A percentile compares a stretch with the other conserved stretches of the same genome.
Evolutionary conservation across 64 coral and sea anemone genomes (phyloP).

Genomic region (Dendronephthya gigantea): DNA sequence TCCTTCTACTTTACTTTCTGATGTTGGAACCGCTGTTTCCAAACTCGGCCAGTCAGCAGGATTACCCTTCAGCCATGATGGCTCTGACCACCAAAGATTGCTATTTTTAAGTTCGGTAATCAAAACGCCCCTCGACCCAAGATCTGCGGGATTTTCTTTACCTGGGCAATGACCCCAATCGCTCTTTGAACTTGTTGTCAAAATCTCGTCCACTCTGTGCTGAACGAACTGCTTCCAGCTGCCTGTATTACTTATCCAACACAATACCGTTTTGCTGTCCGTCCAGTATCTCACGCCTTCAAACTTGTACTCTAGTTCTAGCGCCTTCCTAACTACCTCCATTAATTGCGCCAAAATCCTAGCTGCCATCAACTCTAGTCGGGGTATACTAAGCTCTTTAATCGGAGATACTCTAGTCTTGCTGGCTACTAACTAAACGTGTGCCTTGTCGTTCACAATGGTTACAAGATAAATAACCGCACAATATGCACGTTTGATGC

Average conservation of each 20-base stretch:
- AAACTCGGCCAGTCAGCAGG: not conserved
- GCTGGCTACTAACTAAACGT: too few relatives aligned
- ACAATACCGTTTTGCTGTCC: too few relatives aligned
- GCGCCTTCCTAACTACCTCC: conserved; percentile 18
- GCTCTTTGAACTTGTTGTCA: not conserved
- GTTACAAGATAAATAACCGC: too few relatives aligned
- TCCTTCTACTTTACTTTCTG: conserved; percentile 34
- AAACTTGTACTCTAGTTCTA: not conserved
- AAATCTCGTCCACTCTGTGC: too few relatives aligned
- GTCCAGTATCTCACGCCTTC: not conserved
- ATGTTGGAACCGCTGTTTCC: not conserved
- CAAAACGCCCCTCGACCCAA: conserved; percentile 19
- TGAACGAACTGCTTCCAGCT: too few relatives aligned
- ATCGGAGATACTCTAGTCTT: too few relatives aligned
- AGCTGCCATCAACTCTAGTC: too few relatives aligned
- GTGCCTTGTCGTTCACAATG: too few relatives aligned
- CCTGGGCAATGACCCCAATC: conserved; percentile 26
- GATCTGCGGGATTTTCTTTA: too few relatives aligned
- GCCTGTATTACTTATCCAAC: conserved; percentile 11
- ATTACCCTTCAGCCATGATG: not conserved
- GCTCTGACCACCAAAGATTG: conserved; percentile 23
- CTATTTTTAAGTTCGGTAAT: not conserved
- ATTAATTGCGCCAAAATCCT: too few relatives aligned
- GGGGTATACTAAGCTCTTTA: not conserved
- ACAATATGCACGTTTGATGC: too few relatives aligned